phyloP scores from a whole-genome alignment of 2,888 invertebrate genomes.

The Apocheima hispidaria region DNA sequence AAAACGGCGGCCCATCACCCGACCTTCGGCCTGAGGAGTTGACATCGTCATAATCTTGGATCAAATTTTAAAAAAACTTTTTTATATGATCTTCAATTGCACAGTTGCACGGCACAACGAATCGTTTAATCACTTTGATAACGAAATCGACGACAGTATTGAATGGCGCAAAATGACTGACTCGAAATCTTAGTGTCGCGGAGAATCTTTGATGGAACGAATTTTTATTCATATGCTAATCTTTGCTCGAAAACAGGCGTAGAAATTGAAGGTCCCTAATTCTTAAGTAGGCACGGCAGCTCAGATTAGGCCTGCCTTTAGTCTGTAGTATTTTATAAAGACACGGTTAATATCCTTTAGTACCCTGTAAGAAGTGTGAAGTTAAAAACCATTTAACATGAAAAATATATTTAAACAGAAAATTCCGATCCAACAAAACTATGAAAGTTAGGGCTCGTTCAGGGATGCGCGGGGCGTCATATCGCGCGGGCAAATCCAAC shows the following conservation, averaged over 20 bases:
- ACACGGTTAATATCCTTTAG: too few relatives aligned
- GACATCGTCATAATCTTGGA: slow-evolving; percentile 48
- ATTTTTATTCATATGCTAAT: slow-evolving; percentile 29
- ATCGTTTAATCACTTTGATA: slow-evolving; percentile 16
- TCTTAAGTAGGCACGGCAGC: background rate
- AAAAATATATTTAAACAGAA: too few relatives aligned
- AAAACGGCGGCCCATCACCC: slow-evolving; percentile 89
- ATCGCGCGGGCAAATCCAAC: too few relatives aligned
- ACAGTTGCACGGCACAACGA: slow-evolving; percentile 33
- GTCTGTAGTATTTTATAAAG: background rate
- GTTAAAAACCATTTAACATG: too few relatives aligned
- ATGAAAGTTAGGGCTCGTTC: too few relatives aligned
- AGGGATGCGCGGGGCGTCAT: too few relatives aligned
- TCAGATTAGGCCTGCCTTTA: background rate
- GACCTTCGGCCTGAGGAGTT: slow-evolving; percentile 76
- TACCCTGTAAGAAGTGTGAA: too few relatives aligned
- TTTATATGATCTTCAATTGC: slow-evolving; percentile 40
- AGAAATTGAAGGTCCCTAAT: slow-evolving; percentile 1
- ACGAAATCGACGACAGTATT: background rate
- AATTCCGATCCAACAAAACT: too few relatives aligned
- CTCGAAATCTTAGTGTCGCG: background rate
- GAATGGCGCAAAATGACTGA: slow-evolving; percentile 9
- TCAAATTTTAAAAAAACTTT: slow-evolving; percentile 25
- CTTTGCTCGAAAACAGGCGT: background rate
- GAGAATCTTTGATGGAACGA: slow-evolving; percentile 19